Conservation (phyloP, 2,888 invertebrate species). For the Drosophila neonasuta region DNA sequence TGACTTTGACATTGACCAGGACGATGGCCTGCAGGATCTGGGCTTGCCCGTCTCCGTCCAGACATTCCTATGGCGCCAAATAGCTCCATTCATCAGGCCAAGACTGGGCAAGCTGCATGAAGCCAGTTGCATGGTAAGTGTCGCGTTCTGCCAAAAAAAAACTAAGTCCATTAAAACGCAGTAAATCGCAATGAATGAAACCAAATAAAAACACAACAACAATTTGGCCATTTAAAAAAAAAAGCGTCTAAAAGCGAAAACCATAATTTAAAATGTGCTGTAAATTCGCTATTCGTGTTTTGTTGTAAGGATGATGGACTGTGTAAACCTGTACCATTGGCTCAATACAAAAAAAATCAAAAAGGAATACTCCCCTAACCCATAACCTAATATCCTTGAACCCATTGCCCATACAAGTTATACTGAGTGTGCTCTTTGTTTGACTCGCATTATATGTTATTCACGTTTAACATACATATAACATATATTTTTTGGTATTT, state of each 20-base stretch:
- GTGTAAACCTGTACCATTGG: slow-evolving; percentile 51
- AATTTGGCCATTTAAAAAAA: slow-evolving; percentile 16
- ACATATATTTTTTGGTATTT: slow-evolving; percentile 26
- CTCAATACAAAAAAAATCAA: slow-evolving; percentile 27
- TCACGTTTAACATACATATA: not conserved
- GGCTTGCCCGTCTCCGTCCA: slow-evolving; percentile 97
- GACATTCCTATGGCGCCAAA: slow-evolving; percentile 98
- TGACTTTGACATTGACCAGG: slow-evolving; percentile 82
- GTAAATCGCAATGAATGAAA: slow-evolving; percentile 5
- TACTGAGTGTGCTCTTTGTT: slow-evolving; percentile 17
- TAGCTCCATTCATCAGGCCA: slow-evolving; percentile 97
- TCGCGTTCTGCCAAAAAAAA: slow-evolving; percentile 12
- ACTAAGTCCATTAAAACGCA: not conserved
- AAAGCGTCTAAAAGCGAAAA: slow-evolving; percentile 3
- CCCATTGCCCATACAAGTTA: not conserved
- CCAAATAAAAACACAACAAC: slow-evolving; percentile 8
- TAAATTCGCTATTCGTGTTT: slow-evolving; percentile 75
- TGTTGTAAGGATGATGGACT: slow-evolving; percentile 65
- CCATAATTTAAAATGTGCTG: slow-evolving; percentile 57
- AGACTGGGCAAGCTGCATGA: slow-evolving; percentile 98
- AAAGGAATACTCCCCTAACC: slow-evolving; percentile 17
- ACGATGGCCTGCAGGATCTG: slow-evolving; percentile 88
- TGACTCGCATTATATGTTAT: slow-evolving; percentile 1
- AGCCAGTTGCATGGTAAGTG: slow-evolving; percentile 96
- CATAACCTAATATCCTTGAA: not conserved